phyloP scores from a whole-genome alignment of 2,113 vertebrate genomes.

The Romanogobio albipinnatus region DNA sequence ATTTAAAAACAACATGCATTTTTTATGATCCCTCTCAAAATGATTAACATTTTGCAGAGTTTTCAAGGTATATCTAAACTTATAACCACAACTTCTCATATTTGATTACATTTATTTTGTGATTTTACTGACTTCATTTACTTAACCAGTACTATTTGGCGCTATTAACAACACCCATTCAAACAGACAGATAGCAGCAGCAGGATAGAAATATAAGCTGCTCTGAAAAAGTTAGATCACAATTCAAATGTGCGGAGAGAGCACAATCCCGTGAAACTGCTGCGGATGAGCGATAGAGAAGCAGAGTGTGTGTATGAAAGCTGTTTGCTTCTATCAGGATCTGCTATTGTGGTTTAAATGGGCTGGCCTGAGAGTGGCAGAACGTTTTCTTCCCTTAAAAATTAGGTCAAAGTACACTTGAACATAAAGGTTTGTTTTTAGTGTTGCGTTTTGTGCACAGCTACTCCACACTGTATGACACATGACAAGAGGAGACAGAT shows the following conservation, averaged over 20 bases:
- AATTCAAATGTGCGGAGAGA: not conserved
- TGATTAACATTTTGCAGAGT: not conserved
- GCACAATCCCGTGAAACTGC: not conserved
- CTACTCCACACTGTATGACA: not conserved
- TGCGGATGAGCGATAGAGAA: not conserved
- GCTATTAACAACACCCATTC: not conserved
- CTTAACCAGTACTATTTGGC: not conserved
- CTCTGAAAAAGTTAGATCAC: not conserved
- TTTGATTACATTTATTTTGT: not conserved
- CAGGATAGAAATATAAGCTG: not conserved
- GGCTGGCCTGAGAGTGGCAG: not conserved
- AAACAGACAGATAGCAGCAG: not conserved
- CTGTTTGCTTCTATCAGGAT: constrained; percentile 17
- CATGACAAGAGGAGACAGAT: not conserved
- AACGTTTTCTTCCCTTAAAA: not conserved
- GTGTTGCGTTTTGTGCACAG: not conserved
- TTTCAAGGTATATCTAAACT: not conserved
- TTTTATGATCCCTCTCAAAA: not conserved
- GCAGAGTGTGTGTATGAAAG: constrained; percentile 8
- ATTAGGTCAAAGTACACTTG: not conserved
- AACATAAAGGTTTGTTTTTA: not conserved
- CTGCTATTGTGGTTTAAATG: not conserved
- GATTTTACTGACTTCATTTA: not conserved
- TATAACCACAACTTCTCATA: not conserved
- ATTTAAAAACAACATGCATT: not conserved